Percentiles rank a stretch among this genome's conserved stretches.
Conservation (phyloP, 2,113 vertebrate species). For the Fulmarus glacialis region DNA sequence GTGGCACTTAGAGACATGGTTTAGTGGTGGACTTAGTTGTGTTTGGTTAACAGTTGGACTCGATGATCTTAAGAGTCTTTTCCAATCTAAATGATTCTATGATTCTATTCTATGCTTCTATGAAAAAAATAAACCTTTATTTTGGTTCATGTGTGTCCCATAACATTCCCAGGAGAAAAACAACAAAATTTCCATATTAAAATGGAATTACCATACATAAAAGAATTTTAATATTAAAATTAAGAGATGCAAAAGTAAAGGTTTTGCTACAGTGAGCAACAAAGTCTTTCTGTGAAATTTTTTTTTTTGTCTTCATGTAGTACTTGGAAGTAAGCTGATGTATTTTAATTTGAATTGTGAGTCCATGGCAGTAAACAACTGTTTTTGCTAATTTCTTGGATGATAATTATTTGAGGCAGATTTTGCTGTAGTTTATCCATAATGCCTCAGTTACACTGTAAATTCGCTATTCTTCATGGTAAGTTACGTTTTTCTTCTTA, state of each 20-base stretch:
- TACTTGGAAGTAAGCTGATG: neutral
- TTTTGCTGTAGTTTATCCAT: neutral
- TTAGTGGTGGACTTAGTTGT: neutral
- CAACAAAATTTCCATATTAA: neutral
- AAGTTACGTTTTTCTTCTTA: neutral
- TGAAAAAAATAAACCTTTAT: neutral
- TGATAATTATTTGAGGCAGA: neutral
- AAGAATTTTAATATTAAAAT: neutral
- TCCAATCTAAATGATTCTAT: neutral
- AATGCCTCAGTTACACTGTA: neutral
- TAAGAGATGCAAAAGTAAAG: neutral
- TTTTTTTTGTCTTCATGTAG: neutral
- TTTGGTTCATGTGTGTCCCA: neutral
- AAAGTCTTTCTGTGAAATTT: neutral
- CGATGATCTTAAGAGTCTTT: neutral
- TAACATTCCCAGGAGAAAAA: fast-evolving
- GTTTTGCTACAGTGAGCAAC: neutral
- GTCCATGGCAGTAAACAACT: neutral
- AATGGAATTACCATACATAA: neutral
- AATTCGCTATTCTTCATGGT: neutral
- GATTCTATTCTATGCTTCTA: neutral
- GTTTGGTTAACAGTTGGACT: neutral
- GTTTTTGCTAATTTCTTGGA: neutral
- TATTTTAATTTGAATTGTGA: neutral
- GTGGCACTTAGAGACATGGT: neutral